Base-by-base conservation (phyloP, 2,113 vertebrate genomes). In the Hydrolagus affinis region DNA sequence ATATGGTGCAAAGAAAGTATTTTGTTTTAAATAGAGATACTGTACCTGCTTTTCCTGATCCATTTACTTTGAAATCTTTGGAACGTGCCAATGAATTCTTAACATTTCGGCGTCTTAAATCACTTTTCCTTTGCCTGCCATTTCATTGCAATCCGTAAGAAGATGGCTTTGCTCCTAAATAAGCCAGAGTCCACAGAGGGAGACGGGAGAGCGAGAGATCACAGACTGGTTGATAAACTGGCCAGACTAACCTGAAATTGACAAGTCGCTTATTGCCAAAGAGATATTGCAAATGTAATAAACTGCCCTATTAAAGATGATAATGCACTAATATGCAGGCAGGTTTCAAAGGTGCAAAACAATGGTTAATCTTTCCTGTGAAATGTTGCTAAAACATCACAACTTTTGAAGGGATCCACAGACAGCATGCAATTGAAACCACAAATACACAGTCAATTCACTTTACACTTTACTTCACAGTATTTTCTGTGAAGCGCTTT, bases 271-370 rank as follows among this genome's bases (percentile, higher is more conserved):
- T 32, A 19, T 68, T 9, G 8, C 28, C 60, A 83, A 66, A 66
- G 15, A 83, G 25, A 32, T 83, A 15, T 83, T 30, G 62, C 21
- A 32, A 83, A 66, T 60, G 30, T 17, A 83, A 83, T 83, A 83
- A 19, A 66, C 28, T 32, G 60, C 64, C 30, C 77, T 30, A 15
- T 80, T 80, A 10, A 32, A 21, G 23, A 64, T 28, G 23, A 64
- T 80, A 64, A 28, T 60, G 56, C 0, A 60, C 4, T 78, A 60
- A 62, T 80, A 25, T 80, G 21, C 11, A 60, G 25, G 77, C 23
- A 25, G 0, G 64, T 59, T 9, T 28, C 77, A 80, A n/a, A 25
- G 1, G 25, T 57, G 30, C 25, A 80, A 80, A 62, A 80, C 17
- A 25, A 17, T 25, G 28, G 6, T 8, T 64, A 80, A 80, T 30